These are phyloP conservation scores for Tinea semifulvella DNA, from an alignment of 2,888 invertebrate species.

Conservation along the genomic window DNA sequence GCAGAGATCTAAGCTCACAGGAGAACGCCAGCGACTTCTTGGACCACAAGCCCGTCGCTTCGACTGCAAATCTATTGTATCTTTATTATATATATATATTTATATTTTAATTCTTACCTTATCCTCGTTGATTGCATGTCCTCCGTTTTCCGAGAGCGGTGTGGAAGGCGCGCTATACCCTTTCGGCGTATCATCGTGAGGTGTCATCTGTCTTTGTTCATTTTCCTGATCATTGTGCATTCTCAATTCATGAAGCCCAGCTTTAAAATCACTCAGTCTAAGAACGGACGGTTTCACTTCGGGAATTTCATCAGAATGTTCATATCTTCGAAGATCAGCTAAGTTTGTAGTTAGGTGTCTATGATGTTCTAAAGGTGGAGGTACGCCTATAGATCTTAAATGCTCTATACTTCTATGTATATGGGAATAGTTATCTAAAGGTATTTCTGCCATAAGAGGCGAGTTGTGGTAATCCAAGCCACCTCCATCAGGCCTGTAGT, in stretches of 20 bases:
- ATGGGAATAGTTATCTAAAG: constrained; percentile 71
- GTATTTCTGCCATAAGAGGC: constrained; percentile 73
- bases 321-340: constrained; percentile 57
- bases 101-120: constrained; percentile 43
- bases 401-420: constrained; percentile 74
- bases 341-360: constrained; percentile 56
- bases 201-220: constrained; percentile 55
- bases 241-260: constrained; percentile 53
- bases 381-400: constrained; percentile 67
- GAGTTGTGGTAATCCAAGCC: constrained; percentile 74
- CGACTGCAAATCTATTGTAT: too few species aligned
- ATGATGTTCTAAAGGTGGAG: constrained; percentile 54
- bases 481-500: constrained; percentile 65
- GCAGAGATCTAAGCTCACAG: too few species aligned
- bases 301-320: constrained; percentile 57
- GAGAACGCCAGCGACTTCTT: too few species aligned
- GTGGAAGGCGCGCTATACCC: constrained; percentile 63
- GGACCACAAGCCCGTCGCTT: too few species aligned
- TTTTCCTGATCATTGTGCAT: constrained; percentile 54
- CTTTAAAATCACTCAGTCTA: constrained; percentile 59
- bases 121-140: constrained; percentile 56
- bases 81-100: constrained; percentile 16
- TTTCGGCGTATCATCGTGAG: constrained; percentile 56
- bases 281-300: constrained; percentile 62
- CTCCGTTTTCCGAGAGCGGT: constrained; percentile 59